A percentile compares a stretch with the other conserved stretches of the same genome.
Evolutionary conservation across 92 coral and sea anemone species (phyloP).

Genomic region (Montipora capitata): DNA sequence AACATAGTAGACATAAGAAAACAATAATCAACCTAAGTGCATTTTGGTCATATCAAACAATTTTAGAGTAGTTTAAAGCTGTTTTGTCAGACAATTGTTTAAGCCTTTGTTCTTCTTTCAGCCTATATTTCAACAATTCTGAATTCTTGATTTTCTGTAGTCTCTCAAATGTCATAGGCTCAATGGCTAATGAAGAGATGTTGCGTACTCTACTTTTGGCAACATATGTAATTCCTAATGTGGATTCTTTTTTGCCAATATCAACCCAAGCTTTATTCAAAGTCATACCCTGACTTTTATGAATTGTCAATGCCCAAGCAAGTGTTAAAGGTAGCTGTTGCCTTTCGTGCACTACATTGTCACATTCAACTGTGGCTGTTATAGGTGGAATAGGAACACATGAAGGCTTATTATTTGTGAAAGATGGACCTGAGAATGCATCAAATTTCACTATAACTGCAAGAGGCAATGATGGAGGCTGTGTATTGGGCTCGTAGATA

Average conservation of each 20-base stretch:
- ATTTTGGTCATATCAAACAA: slow-evolving; percentile 41
- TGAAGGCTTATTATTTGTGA: slow-evolving; percentile 23
- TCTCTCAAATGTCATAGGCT: slow-evolving; percentile 68
- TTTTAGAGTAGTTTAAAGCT: slow-evolving; percentile 56
- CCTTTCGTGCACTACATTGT: slow-evolving; percentile 69
- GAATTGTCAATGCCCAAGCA: slow-evolving; percentile 76
- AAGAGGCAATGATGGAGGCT: slow-evolving; percentile 68
- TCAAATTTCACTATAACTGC: slow-evolving; percentile 71
- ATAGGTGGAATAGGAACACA: slow-evolving; percentile 49
- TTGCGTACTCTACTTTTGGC: slow-evolving; percentile 59
- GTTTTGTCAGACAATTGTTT: slow-evolving; percentile 53
- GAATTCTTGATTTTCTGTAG: slow-evolving; percentile 62
- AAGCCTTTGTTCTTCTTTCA: slow-evolving; percentile 69
- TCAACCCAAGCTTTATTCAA: slow-evolving; percentile 77
- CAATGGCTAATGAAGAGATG: slow-evolving; percentile 64
- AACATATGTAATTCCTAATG: slow-evolving; percentile 70
- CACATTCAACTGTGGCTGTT: slow-evolving; percentile 56
- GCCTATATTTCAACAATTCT: slow-evolving; percentile 63
- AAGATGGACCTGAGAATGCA: slow-evolving; percentile 58
- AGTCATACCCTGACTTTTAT: slow-evolving; percentile 71
- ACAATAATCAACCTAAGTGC: slow-evolving; percentile 31
- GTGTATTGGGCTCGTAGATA: slow-evolving; percentile 42
- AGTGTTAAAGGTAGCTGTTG: slow-evolving; percentile 80
- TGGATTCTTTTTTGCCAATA: slow-evolving; percentile 70
- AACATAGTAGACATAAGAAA: slow-evolving; percentile 23